These are phyloP conservation scores for Calypte anna DNA, from an alignment of 2,113 vertebrate genomes.

Conservation along the genomic window DNA sequence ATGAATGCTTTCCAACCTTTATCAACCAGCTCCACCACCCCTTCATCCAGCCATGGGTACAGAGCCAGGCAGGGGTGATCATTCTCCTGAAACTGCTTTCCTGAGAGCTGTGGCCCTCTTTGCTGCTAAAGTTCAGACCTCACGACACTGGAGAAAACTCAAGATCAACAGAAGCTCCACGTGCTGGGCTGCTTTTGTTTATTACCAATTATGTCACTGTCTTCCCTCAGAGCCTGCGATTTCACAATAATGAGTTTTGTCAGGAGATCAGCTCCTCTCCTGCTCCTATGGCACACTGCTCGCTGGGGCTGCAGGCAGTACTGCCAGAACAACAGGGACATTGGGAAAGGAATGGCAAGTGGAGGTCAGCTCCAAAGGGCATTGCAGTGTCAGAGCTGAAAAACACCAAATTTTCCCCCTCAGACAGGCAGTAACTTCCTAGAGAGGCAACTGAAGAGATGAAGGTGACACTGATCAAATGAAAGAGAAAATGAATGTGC, in stretches of 20 bases:
- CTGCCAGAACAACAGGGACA: background rate
- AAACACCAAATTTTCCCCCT: background rate
- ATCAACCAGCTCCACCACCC: background rate
- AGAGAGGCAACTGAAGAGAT: background rate
- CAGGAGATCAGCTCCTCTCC: background rate
- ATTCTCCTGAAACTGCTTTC: background rate
- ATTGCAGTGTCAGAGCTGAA: background rate
- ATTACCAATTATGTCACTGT: background rate
- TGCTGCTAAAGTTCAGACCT: background rate
- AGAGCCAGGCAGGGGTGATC: background rate
- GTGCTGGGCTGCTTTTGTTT: background rate
- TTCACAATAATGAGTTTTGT: constrained; percentile 1
- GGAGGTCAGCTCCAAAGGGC: background rate
- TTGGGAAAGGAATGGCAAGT: background rate
- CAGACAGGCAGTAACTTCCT: background rate
- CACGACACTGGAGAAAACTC: background rate
- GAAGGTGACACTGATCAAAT: background rate
- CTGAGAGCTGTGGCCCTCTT: background rate
- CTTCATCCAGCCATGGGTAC: background rate
- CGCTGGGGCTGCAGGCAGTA: rapidly evolving
- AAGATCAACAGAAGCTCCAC: background rate
- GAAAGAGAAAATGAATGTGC: background rate
- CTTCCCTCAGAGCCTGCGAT: background rate
- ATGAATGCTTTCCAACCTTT: background rate
- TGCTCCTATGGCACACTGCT: background rate